A percentile compares a stretch with the other conserved stretches of the same genome.
These are phyloP conservation scores for Poicephalus meyeri DNA, from an alignment of 2,113 vertebrate genomes.

Conservation along the genomic window DNA sequence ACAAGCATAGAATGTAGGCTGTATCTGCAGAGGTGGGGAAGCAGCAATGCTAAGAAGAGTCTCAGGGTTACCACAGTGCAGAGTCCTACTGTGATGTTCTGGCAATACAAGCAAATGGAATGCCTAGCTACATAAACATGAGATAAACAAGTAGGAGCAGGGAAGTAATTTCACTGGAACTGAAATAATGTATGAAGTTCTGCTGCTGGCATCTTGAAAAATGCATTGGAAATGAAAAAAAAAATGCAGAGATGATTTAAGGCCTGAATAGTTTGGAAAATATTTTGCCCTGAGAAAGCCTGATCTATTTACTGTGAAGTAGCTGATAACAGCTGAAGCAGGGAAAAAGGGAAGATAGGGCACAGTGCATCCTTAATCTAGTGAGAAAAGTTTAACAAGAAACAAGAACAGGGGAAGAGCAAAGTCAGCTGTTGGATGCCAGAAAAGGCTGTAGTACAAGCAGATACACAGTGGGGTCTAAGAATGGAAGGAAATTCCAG, in stretches of 20 bases:
- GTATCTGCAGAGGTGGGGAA: not conserved
- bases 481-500: not conserved
- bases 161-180: not conserved
- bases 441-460: not conserved
- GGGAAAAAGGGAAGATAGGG: not conserved
- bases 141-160: not conserved
- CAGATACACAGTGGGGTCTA: not conserved
- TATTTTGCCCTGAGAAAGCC: not conserved
- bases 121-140: not conserved
- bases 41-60: not conserved
- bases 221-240: not conserved
- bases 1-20: not conserved
- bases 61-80: not conserved
- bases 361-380: not conserved
- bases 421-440: not conserved
- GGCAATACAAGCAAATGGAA: not conserved
- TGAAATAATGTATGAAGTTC: not conserved
- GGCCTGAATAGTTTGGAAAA: not conserved
- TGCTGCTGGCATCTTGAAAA: not conserved
- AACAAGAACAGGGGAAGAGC: not conserved
- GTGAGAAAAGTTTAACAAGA: not conserved
- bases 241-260: not conserved
- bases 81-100: not conserved
- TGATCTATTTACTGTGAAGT: not conserved
- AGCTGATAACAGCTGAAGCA: not conserved